These are phyloP conservation scores for Nicator chloris DNA, from an alignment of 2,113 vertebrate genomes.

Conservation along the genomic window DNA sequence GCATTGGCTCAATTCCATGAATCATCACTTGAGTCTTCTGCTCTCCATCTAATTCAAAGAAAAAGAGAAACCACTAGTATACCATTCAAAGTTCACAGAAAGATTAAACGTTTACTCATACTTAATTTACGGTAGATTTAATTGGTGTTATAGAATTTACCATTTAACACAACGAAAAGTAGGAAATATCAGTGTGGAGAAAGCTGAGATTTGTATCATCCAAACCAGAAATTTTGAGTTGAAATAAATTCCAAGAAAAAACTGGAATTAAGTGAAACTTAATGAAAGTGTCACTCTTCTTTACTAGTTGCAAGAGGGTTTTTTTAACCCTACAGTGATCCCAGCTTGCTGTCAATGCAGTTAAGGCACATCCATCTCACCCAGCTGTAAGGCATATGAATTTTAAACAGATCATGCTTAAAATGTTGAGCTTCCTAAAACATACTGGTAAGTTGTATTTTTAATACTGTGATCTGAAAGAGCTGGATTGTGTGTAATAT, in stretches of 20 bases:
- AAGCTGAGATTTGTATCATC: constrained; percentile 53
- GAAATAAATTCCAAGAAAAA: constrained; percentile 68
- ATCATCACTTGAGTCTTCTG: constrained; percentile 93
- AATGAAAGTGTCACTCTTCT: constrained; percentile 44
- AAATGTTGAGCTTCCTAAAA: background rate
- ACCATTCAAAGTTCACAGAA: constrained; percentile 27
- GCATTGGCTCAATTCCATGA: constrained; percentile 95
- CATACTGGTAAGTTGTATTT: background rate
- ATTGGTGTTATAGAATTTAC: background rate
- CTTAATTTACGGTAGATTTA: background rate
- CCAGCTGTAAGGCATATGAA: background rate
- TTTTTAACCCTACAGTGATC: background rate
- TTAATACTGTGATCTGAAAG: background rate
- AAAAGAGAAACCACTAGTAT: constrained; percentile 63
- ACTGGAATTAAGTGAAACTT: constrained; percentile 38
- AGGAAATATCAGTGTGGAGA: constrained; percentile 56
- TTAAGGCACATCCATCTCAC: background rate
- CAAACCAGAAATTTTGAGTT: constrained; percentile 56
- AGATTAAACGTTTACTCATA: constrained; percentile 20
- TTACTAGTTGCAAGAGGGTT: constrained; percentile 1
- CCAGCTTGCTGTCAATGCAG: constrained; percentile 31
- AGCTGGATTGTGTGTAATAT: background rate
- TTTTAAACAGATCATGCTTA: background rate
- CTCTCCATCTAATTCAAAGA: constrained; percentile 83
- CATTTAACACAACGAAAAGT: constrained; percentile 27